Percentiles rank a stretch among this genome's conserved stretches.
phyloP scores from a whole-genome alignment of 37 sponge, comb jelly and placozoan species.

The Mnemiopsis leidyi region DNA sequence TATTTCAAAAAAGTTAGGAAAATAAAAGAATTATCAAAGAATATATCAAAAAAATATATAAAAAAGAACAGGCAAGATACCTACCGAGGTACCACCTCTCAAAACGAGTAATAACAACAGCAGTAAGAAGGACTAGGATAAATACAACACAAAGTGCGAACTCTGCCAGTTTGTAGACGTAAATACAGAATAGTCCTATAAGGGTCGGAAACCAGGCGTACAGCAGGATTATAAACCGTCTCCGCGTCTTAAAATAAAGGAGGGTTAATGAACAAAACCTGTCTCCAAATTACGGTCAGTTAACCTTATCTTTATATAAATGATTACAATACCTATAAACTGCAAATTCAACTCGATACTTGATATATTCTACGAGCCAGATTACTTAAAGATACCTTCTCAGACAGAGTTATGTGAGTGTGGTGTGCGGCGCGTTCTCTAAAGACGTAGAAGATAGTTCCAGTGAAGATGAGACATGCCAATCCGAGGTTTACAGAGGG shows the following conservation, averaged over 20 bases:
- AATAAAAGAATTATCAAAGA: neutral
- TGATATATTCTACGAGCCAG: no score
- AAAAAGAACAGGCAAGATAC: no score
- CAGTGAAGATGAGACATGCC: neutral
- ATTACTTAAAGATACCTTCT: no score
- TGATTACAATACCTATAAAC: no score
- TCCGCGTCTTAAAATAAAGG: neutral
- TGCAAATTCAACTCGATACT: no score
- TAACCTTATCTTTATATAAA: no score
- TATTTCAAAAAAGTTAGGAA: no score
- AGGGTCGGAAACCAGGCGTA: constrained; percentile 57
- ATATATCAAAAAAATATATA: no score
- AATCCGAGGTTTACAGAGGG: constrained; percentile 36
- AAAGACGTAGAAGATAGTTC: constrained; percentile 50
- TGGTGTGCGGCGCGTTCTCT: constrained; percentile 2
- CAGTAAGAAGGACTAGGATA: neutral
- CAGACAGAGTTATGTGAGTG: neutral
- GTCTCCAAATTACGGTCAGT: no score
- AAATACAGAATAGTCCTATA: constrained; percentile 48
- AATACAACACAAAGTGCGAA: constrained; percentile 38
- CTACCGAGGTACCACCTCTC: constrained; percentile 59
- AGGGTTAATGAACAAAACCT: no score
- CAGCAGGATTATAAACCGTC: constrained; percentile 51
- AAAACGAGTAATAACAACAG: neutral
- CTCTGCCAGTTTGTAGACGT: constrained; percentile 60